A percentile compares a stretch with the other conserved stretches of the same genome.
phyloP scores from a whole-genome alignment of 2,888 invertebrate species.

The Limnephilus lunatus region DNA sequence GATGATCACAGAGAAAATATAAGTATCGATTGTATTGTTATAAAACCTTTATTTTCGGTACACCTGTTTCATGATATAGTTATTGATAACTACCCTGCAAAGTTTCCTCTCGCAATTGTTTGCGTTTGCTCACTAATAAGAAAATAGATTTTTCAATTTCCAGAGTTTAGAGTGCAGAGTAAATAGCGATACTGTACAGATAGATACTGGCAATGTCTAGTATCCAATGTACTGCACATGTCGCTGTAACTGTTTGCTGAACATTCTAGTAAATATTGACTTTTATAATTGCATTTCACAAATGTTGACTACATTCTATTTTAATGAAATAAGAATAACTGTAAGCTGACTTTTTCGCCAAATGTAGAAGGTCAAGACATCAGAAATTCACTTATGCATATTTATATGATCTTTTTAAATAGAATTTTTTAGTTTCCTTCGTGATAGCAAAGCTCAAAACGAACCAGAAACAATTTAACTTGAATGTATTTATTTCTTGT shows the following conservation, averaged over 20 bases:
- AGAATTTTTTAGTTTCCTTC: neutral
- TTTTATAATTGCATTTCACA: neutral
- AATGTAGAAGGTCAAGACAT: neutral
- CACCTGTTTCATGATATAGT: neutral
- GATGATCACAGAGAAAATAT: too few relatives aligned
- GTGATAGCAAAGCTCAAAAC: too few relatives aligned
- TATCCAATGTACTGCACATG: neutral
- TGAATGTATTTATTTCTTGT: neutral
- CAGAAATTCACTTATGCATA: neutral
- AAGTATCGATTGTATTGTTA: neutral
- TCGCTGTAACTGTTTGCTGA: neutral
- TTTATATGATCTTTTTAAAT: neutral
- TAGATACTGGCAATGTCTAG: neutral
- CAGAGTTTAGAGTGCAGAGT: neutral
- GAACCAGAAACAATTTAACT: too few relatives aligned
- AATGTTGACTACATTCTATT: neutral
- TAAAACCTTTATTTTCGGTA: neutral
- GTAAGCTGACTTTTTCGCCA: neutral
- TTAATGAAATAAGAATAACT: neutral
- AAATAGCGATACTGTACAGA: neutral
- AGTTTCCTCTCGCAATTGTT: neutral
- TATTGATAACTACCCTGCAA: neutral
- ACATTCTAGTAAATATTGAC: neutral
- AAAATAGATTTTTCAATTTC: neutral
- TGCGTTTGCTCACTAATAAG: neutral